These are phyloP conservation scores for Physella acuta DNA, from an alignment of 1,140 invertebrate species.

Conservation along the genomic window DNA sequence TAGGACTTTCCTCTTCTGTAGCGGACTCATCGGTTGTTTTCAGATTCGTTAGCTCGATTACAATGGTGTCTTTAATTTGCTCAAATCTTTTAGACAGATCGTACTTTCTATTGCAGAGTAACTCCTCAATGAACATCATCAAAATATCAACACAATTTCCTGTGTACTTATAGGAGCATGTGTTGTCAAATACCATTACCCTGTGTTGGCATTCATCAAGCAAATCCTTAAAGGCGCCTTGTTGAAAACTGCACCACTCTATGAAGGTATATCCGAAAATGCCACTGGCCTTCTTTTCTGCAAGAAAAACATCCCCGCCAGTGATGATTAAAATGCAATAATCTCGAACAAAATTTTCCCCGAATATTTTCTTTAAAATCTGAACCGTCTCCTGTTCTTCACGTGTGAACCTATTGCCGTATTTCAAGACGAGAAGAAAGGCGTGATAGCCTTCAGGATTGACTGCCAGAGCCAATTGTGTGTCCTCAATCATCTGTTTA, in stretches of 20 bases:
- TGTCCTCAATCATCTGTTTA: not conserved
- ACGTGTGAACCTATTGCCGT: not conserved
- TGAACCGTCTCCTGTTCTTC: not conserved
- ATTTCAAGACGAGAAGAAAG: not conserved
- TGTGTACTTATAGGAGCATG: not conserved
- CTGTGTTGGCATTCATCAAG: not conserved
- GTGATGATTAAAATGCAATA: not conserved
- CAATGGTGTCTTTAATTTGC: no score
- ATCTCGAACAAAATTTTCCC: not conserved
- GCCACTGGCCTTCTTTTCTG: not conserved
- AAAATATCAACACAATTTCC: not conserved
- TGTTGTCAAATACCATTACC: not conserved
- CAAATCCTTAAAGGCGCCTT: not conserved
- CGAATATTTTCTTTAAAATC: not conserved
- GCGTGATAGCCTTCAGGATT: constrained; percentile 1
- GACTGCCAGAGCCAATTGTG: not conserved
- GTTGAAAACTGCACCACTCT: not conserved
- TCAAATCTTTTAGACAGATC: not conserved
- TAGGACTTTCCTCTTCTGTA: no score
- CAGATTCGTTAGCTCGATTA: no score
- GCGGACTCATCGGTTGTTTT: no score
- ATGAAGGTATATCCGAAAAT: not conserved
- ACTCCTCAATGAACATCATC: not conserved
- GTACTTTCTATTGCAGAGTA: not conserved
- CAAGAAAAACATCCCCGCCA: not conserved